Evolutionary conservation across 2,113 vertebrate genomes (phyloP).

Genomic region (Pavo muticus): DNA sequence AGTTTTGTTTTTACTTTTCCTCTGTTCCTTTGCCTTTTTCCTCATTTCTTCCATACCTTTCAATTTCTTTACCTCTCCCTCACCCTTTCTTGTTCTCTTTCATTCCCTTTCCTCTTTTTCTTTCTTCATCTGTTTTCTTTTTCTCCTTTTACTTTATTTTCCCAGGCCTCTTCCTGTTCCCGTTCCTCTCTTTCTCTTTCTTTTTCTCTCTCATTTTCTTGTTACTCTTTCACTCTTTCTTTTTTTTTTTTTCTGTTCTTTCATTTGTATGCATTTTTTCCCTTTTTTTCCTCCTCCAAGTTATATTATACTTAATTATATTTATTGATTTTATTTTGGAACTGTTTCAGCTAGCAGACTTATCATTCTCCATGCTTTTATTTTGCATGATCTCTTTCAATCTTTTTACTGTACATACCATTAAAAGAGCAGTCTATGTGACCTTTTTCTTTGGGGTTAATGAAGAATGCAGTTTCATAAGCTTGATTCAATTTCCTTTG

Average conservation of each 20-base stretch:
- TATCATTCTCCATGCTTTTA: constrained; percentile 23
- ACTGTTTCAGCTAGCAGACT: neutral
- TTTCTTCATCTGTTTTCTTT: neutral
- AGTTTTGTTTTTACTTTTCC: neutral
- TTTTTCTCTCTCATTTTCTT: neutral
- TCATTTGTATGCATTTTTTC: neutral
- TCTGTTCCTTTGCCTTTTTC: neutral
- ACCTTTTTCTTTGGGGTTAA: constrained; percentile 75
- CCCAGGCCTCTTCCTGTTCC: neutral
- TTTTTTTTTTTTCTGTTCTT: neutral
- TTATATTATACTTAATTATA: neutral
- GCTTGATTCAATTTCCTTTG: constrained; percentile 81
- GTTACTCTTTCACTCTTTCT: neutral
- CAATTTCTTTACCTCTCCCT: neutral
- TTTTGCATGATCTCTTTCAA: constrained; percentile 39
- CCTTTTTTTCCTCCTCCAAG: neutral
- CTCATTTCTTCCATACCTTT: neutral
- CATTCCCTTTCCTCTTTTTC: accelerated
- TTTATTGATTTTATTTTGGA: neutral
- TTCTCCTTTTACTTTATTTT: accelerated
- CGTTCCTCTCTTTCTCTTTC: too few relatives aligned
- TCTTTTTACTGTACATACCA: constrained; percentile 44
- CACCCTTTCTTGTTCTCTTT: neutral
- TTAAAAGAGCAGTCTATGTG: constrained; percentile 68
- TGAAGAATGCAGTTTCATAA: constrained; percentile 76